These are phyloP conservation scores for Rhadina sibilatrix DNA, from an alignment of 2,113 vertebrate species.

Conservation along the genomic window DNA sequence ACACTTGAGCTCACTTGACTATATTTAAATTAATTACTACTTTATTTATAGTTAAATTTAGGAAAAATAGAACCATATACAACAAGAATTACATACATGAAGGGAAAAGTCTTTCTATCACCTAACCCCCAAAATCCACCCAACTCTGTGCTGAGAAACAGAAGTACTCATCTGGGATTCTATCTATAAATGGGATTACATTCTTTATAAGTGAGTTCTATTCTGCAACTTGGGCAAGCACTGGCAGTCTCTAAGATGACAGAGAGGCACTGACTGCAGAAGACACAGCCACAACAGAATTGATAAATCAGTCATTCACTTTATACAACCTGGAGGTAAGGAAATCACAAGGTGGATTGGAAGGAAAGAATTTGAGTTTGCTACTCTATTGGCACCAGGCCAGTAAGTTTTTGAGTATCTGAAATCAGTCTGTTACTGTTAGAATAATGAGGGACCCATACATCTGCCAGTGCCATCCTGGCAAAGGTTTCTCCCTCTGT, in stretches of 20 bases:
- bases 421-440: not conserved
- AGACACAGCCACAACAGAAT: fast-evolving
- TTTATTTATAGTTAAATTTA: constrained; percentile 49
- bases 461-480: not conserved
- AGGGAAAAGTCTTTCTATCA: not conserved
- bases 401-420: not conserved
- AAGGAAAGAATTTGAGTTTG: not conserved
- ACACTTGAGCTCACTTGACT: not conserved
- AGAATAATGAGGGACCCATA: not conserved
- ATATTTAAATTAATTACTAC: not conserved
- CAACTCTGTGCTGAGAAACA: not conserved
- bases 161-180: not conserved
- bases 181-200: not conserved
- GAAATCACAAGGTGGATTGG: not conserved
- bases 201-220: not conserved
- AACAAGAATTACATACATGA: not conserved
- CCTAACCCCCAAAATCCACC: not conserved
- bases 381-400: not conserved
- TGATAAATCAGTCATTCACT: not conserved
- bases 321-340: not conserved
- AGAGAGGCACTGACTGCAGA: not conserved
- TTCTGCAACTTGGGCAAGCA: not conserved
- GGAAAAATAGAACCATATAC: not conserved
- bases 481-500: not conserved
- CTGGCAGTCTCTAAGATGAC: too few species aligned